These are phyloP conservation scores for Excalfactoria chinensis DNA, from an alignment of 2,113 vertebrate species.

Conservation along the genomic window DNA sequence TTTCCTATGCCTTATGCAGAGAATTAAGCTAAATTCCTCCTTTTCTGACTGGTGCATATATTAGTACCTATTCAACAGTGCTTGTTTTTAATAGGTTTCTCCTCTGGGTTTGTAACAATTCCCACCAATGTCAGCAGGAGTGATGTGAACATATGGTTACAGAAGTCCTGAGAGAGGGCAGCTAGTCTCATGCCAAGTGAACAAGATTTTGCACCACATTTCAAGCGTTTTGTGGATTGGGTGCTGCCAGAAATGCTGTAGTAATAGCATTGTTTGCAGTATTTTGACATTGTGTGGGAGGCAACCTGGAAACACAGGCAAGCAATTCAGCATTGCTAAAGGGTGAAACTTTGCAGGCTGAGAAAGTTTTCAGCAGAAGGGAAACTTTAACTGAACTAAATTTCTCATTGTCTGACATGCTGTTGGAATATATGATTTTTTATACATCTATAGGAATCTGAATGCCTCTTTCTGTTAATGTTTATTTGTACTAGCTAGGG, in stretches of 20 bases:
- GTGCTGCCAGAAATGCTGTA: background rate
- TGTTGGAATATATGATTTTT: background rate
- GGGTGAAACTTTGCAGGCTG: background rate
- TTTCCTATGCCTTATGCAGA: background rate
- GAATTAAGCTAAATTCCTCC: background rate
- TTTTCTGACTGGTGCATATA: slow-evolving; percentile 23
- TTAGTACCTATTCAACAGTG: background rate
- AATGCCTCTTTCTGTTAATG: background rate
- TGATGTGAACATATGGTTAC: slow-evolving; percentile 62
- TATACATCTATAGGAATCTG: background rate
- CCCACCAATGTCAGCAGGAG: slow-evolving; percentile 41
- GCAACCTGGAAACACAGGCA: background rate
- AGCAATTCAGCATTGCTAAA: slow-evolving; percentile 16
- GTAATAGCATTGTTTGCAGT: slow-evolving; percentile 40
- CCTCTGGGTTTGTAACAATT: background rate
- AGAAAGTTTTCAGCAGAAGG: background rate
- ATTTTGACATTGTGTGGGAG: slow-evolving; percentile 21
- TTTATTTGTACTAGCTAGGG: rapidly evolving
- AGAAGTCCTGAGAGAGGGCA: slow-evolving; percentile 37
- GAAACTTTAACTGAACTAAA: background rate
- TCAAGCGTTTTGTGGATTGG: background rate
- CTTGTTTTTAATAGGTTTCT: slow-evolving; percentile 36
- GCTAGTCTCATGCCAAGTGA: slow-evolving; percentile 39
- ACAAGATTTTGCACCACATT: slow-evolving; percentile 36
- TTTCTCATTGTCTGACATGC: background rate